A percentile compares a stretch with the other conserved stretches of the same genome.
Conservation (phyloP, 2,888 invertebrate species). For the Agrotis clavis region DNA sequence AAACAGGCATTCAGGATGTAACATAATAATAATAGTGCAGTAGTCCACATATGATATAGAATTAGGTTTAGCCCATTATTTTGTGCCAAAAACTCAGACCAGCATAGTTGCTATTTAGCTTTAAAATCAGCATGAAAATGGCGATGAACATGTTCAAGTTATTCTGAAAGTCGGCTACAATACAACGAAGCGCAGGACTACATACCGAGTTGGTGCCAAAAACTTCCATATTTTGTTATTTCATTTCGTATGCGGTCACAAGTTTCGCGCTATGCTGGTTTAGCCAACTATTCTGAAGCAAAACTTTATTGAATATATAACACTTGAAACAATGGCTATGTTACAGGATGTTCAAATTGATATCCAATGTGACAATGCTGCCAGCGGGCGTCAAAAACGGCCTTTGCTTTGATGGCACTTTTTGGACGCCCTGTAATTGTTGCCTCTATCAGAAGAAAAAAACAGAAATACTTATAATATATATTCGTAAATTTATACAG, state of each 20-base stretch:
- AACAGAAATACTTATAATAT: too few relatives aligned
- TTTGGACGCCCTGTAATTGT: background rate
- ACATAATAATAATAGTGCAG: background rate
- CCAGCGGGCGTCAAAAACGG: background rate
- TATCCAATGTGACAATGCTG: background rate
- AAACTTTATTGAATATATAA: conserved; percentile 21
- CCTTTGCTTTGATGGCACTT: too few relatives aligned
- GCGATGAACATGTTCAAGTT: conserved; percentile 40
- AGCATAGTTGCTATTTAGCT: conserved; percentile 25
- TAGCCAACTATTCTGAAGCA: conserved; percentile 23
- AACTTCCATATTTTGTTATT: conserved; percentile 55
- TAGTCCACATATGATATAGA: background rate
- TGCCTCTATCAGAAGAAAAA: too few relatives aligned
- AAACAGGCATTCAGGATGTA: background rate
- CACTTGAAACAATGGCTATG: background rate
- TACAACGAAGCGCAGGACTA: conserved; percentile 25
- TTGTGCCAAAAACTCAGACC: conserved; percentile 17
- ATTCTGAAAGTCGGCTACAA: conserved; percentile 38
- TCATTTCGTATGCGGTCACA: conserved; percentile 50
- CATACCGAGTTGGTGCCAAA: conserved; percentile 52
- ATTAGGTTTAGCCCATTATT: conserved; percentile 1
- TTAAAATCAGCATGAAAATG: conserved; percentile 44
- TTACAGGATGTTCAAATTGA: background rate
- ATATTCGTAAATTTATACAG: too few relatives aligned
- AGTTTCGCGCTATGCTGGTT: conserved; percentile 23